Percentiles rank a stretch among this genome's conserved stretches.
Conservation (phyloP, 2,113 vertebrate species). For the Opisthocomus hoazin region DNA sequence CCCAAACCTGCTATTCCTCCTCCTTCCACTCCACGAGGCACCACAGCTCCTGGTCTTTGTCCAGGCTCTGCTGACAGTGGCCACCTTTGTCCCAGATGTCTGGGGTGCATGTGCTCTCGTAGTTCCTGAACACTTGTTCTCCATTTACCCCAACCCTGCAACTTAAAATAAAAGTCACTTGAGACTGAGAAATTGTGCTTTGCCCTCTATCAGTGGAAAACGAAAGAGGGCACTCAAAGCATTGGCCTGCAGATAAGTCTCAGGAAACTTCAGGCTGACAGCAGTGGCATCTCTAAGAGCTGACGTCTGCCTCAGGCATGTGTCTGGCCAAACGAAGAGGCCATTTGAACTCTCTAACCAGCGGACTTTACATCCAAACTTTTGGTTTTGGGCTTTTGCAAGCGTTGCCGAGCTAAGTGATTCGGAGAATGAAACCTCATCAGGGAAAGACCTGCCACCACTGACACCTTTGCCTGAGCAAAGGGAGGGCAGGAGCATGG, state of each 20-base stretch:
- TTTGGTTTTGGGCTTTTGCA: background rate
- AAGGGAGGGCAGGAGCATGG: background rate
- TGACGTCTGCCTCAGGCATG: no score
- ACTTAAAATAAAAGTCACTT: background rate
- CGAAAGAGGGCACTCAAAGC: background rate
- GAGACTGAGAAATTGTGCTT: background rate
- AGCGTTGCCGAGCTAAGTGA: background rate
- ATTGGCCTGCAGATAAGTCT: background rate
- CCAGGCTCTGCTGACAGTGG: background rate
- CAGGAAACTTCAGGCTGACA: background rate
- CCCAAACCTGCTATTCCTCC: background rate
- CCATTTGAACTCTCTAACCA: background rate
- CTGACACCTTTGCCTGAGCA: background rate
- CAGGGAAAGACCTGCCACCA: background rate
- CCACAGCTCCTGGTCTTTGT: background rate
- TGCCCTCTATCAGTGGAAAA: background rate
- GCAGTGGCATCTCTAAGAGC: no score
- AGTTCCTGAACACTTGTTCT: background rate
- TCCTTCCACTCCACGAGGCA: background rate
- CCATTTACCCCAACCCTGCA: background rate
- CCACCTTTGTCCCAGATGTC: background rate
- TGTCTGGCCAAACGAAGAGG: no score
- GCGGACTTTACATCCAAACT: background rate
- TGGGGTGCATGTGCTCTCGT: accelerated
- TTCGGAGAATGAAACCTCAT: background rate